These are phyloP conservation scores for Oscheius sp. DNA, from an alignment of 2,888 invertebrate genomes.

Conservation along the genomic window DNA sequence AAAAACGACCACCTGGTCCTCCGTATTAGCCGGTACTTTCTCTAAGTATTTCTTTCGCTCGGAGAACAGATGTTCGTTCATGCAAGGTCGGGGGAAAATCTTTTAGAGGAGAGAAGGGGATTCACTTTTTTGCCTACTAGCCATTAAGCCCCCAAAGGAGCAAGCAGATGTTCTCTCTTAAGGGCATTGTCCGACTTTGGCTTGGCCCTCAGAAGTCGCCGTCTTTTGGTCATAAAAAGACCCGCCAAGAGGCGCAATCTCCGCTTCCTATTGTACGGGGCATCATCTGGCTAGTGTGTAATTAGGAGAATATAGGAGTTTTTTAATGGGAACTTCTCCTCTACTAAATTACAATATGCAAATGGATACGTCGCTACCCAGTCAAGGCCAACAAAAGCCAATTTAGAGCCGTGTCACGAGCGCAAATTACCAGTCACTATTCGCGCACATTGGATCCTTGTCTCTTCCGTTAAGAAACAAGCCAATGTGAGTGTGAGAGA, in stretches of 20 bases:
- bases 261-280: conserved; percentile 30
- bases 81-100: not conserved
- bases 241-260: conserved; percentile 31
- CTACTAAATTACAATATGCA: conserved; percentile 29
- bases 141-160: conserved; percentile 26
- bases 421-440: conserved; percentile 32
- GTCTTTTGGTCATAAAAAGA: conserved; percentile 5
- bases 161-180: conserved; percentile 25
- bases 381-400: conserved; percentile 33
- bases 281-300: conserved; percentile 12
- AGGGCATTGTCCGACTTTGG: conserved; percentile 20
- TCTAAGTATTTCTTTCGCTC: conserved; percentile 1
- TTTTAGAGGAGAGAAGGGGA: not conserved
- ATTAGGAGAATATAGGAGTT: conserved; percentile 1
- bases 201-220: conserved; percentile 22
- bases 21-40: not conserved
- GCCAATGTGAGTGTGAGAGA: not conserved
- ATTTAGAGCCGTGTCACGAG: conserved; percentile 33
- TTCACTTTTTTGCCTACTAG: conserved; percentile 4
- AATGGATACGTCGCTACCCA: conserved; percentile 19
- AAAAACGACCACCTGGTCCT: conserved; percentile 11
- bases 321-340: not conserved
- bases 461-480: conserved; percentile 14
- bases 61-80: conserved; percentile 16
- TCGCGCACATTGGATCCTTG: conserved; percentile 26